phyloP scores from a whole-genome alignment of 2,113 vertebrate species.

The Scomber japonicus region DNA sequence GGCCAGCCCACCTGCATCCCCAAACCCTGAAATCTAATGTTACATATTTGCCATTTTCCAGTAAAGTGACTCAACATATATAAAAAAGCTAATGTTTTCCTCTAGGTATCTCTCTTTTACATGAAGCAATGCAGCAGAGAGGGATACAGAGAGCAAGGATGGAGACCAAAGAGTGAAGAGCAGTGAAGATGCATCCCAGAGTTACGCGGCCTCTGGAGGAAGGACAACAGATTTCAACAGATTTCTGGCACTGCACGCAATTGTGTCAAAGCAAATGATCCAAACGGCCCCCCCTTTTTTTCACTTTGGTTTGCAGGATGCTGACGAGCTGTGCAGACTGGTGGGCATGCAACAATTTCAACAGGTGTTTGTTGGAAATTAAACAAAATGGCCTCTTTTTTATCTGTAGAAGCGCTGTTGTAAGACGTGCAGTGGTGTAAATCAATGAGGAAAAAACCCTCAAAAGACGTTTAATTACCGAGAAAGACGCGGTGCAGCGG shows the following conservation, averaged over 20 bases:
- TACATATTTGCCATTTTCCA: not conserved
- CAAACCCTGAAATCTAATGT: not conserved
- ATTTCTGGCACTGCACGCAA: constrained; percentile 24
- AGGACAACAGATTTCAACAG: constrained; percentile 6
- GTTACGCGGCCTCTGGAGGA: constrained; percentile 45
- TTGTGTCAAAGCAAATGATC: constrained; percentile 27
- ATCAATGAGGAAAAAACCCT: not conserved
- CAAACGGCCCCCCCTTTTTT: not conserved
- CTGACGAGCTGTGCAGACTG: constrained; percentile 36
- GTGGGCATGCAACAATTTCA: constrained; percentile 61
- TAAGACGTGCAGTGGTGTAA: constrained; percentile 20
- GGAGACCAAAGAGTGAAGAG: constrained; percentile 49
- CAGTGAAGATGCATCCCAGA: constrained; percentile 52
- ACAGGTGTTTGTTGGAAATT: constrained; percentile 75
- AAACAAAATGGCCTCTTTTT: constrained; percentile 69
- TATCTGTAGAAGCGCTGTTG: constrained; percentile 3
- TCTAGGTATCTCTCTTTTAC: constrained; percentile 1
- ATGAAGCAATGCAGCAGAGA: constrained; percentile 68
- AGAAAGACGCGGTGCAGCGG: constrained; percentile 3
- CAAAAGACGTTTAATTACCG: constrained; percentile 9
- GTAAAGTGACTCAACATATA: constrained; percentile 17
- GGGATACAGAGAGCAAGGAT: constrained; percentile 34
- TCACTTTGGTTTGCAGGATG: constrained; percentile 26
- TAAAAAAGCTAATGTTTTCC: constrained; percentile 10
- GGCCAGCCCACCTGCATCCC: not conserved